Evolutionary conservation across 2,888 invertebrate genomes (phyloP), one percentile per base, ranked within the genome.

Genomic region (Lasioglossum morio): DNA sequence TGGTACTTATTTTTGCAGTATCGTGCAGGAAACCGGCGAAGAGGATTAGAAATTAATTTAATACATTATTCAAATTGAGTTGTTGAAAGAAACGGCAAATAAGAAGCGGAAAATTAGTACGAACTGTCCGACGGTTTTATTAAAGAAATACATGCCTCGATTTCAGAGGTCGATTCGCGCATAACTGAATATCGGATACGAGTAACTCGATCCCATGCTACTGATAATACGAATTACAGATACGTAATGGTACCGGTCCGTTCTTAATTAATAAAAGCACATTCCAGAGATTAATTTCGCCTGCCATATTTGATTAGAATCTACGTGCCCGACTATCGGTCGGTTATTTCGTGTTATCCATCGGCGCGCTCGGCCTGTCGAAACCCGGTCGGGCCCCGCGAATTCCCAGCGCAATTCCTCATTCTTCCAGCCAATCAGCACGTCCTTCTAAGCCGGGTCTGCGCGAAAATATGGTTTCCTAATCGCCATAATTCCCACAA

Each of bases 381-480:
- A 63, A 63, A 63, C 63, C 16, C 63, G 63, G 27, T 30, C 30
- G 30, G 30, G 16, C 16, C 16, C 7, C 16, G 30, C 63, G 63
- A 63, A 63, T 57, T 57, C 57, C n/a, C 57, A 57, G 57, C 12
- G 12, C 7, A 30, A 16, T 63, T 63, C 2, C 63, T 63, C 63
- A 16, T 63, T 27, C 63, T 63, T 63, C 63, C 2, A 5, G 3
- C 19, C 37, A 66, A 34, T 66, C 66, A 37, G 66, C 66, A 34
- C 23, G 70, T 40, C 10, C 40, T 40, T 37, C 66, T 66, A 66
- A 30, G 34, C 37, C 72, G 43, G 12, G 70, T 19, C 30, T 37
- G 19, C 53, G 23, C n/a, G 73, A 77, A 63, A 77, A 48, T 23
- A 77, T 46, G 37, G n/a, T 77, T 69, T 77, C 66, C 66, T 34